Percentiles rank a stretch among this genome's conserved stretches.
Evolutionary conservation across 23 tunicate genomes (phyloP).

Genomic region (Ciona savignyi): DNA sequence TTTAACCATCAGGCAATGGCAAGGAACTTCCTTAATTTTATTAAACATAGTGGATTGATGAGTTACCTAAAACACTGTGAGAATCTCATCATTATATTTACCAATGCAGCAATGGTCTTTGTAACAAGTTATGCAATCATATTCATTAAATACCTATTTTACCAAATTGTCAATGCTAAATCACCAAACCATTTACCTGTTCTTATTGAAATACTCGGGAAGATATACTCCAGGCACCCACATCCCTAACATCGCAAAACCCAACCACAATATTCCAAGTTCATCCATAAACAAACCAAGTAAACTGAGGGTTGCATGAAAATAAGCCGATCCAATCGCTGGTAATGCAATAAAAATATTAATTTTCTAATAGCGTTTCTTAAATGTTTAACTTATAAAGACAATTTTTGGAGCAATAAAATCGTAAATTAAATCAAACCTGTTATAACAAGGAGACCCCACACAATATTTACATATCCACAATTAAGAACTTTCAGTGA

Average conservation of each 20-base stretch:
- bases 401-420: too few relatives aligned
- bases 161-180: too few relatives aligned
- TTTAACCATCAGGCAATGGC: too few relatives aligned
- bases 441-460: constrained; percentile 14
- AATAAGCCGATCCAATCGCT: constrained; percentile 57
- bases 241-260: constrained; percentile 17
- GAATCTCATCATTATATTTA: too few relatives aligned
- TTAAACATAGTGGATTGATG: too few relatives aligned
- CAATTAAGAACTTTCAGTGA: constrained; percentile 17
- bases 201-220: constrained; percentile 12
- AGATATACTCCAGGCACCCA: constrained; percentile 20
- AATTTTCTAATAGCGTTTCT: too few relatives aligned
- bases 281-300: constrained; percentile 57
- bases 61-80: too few relatives aligned
- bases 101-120: too few relatives aligned
- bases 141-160: too few relatives aligned
- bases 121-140: too few relatives aligned
- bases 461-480: constrained; percentile 21
- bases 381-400: too few relatives aligned
- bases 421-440: constrained; percentile 33
- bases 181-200: constrained; percentile 8
- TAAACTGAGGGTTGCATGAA: constrained; percentile 57
- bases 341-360: neutral
- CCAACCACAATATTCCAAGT: constrained; percentile 51
- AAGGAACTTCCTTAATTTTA: too few relatives aligned